Evolutionary conservation across 2,797 vertebrate species (phyloP).

Genomic region (Octomys mimax): DNA sequence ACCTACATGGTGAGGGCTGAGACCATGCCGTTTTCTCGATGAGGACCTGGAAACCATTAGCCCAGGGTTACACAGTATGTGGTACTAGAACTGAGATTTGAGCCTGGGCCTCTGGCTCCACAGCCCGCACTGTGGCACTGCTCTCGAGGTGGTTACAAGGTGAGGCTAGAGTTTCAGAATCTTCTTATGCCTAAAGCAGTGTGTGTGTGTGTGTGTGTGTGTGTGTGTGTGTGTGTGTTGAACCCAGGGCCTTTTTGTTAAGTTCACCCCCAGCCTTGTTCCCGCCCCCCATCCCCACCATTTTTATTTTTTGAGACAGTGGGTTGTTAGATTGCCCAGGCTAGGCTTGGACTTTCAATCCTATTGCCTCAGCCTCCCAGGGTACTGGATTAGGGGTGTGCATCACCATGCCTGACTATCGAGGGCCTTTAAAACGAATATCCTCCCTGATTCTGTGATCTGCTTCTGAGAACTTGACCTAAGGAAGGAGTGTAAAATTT

Average conservation of each 20-base stretch:
- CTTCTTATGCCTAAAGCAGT: background rate
- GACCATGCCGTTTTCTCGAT: background rate
- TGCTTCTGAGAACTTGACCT: conserved; percentile 43
- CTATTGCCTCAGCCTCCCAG: background rate
- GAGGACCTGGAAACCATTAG: background rate
- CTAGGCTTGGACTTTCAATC: background rate
- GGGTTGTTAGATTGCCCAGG: background rate
- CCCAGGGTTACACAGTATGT: background rate
- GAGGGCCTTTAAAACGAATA: background rate
- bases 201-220: background rate
- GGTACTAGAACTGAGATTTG: background rate
- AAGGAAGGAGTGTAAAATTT: background rate
- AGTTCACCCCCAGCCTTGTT: background rate
- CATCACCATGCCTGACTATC: background rate
- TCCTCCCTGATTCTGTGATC: background rate
- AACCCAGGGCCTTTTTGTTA: background rate
- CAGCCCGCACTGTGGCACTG: background rate
- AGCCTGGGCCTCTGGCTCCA: background rate
- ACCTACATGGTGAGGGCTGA: background rate
- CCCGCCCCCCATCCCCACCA: background rate
- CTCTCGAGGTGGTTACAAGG: background rate
- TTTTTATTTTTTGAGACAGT: background rate
- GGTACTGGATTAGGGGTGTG: background rate
- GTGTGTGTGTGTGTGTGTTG: background rate
- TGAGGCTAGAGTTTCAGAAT: background rate